Conservation (phyloP, 2,888 invertebrate genomes). For the Phaedon cochleariae region DNA sequence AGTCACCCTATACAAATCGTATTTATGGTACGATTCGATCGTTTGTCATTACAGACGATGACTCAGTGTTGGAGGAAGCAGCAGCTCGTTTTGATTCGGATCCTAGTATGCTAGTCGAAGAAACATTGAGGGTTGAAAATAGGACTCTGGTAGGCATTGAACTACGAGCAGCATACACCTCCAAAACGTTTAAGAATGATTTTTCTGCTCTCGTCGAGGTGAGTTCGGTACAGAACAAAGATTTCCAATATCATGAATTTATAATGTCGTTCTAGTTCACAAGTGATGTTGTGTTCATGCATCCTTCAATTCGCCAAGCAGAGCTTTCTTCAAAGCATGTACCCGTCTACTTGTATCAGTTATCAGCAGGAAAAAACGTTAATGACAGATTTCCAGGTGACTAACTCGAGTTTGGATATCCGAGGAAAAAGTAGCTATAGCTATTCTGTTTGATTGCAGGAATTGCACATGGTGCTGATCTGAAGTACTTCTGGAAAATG, state of each 20-base stretch:
- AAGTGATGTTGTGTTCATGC: slow-evolving; percentile 11
- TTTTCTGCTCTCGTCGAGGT: slow-evolving; percentile 16
- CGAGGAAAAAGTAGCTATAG: too few relatives aligned
- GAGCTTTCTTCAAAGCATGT: slow-evolving; percentile 16
- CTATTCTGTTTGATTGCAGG: not conserved
- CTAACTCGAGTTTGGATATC: not conserved
- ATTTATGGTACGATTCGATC: not conserved
- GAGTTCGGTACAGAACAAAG: too few relatives aligned
- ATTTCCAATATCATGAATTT: too few relatives aligned
- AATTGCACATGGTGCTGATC: not conserved
- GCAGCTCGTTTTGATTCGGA: not conserved
- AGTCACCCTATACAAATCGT: too few relatives aligned
- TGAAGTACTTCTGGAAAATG: slow-evolving; percentile 17
- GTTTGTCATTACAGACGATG: not conserved
- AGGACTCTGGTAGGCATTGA: slow-evolving; percentile 10
- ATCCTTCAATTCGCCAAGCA: slow-evolving; percentile 17
- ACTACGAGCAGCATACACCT: slow-evolving; percentile 12
- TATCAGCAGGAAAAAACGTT: not conserved
- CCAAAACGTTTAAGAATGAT: not conserved
- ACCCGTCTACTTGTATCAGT: slow-evolving; percentile 24
- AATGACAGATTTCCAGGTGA: not conserved
- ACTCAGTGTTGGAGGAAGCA: not conserved
- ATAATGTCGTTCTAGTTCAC: slow-evolving; percentile 23
- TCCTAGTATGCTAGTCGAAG: not conserved
- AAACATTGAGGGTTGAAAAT: slow-evolving; percentile 11